Evolutionary conservation across 2,797 vertebrate species (phyloP), one percentile per base, ranked within the genome.

Genomic region (Coluber constrictor): DNA sequence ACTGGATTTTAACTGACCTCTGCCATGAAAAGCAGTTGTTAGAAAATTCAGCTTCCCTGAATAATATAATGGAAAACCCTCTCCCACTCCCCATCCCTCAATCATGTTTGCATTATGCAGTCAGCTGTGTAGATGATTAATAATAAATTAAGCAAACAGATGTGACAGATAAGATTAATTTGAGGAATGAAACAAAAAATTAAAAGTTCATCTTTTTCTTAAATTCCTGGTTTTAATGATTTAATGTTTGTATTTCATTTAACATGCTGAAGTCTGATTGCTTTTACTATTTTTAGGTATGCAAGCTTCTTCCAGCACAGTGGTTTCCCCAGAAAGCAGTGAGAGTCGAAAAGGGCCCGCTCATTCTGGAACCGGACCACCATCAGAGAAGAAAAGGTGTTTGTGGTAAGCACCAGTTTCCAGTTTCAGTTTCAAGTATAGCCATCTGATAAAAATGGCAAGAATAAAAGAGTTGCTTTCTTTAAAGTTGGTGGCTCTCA

Each of bases 251-350:
- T 29, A 32, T 56, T 57, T 88, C 27, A 11, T 90, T 87, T 74
- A 55, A 93, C 60, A 51, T 90, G 4, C 6, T 60, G 2, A 83
- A 55, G 16, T 3, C 15, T 88, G 27, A 66, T 63, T 90, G 57
- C 20, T 47, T 83, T 83, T 25, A 74, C 95, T 92, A 47, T 89
- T 56, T 74, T 18, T 89, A 99, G 98, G 98, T 37, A 97, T 99
- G 97, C 98, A 99, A 96, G 99, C 98, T 12, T 97, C 98, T 12
- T 99, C 98, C 66, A 98, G 98, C 95, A 97, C 96, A 87, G 37
- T 96, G 86, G 96, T 97, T 0, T 98, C 97, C 0, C 97, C 97
- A 59, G 98, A 96, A 55, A 95, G 95, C 0, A 94, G 96, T 0
- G 92, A 93, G 18, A 96, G 95, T 59, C 95, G 96, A 9, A 99